Percentiles rank a stretch among this genome's conserved stretches.
Evolutionary conservation across 2,888 invertebrate genomes (phyloP).

Genomic region (Esperia sulphurella): DNA sequence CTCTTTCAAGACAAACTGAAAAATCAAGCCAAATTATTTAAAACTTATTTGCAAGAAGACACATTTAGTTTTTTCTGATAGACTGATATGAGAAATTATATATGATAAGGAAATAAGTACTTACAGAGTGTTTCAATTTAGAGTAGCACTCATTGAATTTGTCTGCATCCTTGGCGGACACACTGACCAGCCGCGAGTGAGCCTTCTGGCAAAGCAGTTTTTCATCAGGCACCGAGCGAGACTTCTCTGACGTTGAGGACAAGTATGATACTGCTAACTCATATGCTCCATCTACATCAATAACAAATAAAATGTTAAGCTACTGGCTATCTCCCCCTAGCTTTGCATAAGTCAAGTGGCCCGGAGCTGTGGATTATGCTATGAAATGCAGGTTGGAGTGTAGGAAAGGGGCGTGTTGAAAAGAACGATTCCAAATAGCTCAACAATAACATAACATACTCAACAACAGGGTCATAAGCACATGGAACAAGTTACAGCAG

Average conservation of each 20-base stretch:
- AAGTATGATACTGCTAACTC: conserved; percentile 68
- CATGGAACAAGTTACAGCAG: too few species aligned
- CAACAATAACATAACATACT: too few species aligned
- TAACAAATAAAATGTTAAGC: too few species aligned
- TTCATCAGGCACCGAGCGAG: conserved; percentile 51
- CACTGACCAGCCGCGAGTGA: conserved; percentile 42
- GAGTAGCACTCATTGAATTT: conserved; percentile 69
- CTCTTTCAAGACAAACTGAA: conserved; percentile 80
- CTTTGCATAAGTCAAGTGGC: neutral
- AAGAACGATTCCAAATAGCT: too few species aligned
- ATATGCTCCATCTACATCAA: conserved; percentile 59
- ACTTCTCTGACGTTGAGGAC: conserved; percentile 53
- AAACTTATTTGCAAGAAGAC: too few species aligned
- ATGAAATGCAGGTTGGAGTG: neutral
- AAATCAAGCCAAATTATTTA: too few species aligned
- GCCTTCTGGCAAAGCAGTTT: conserved; percentile 64
- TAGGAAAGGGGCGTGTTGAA: too few species aligned
- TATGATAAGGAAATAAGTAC: conserved; percentile 19
- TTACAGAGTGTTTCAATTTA: conserved; percentile 66
- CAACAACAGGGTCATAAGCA: too few species aligned
- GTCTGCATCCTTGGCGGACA: conserved; percentile 57
- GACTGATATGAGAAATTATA: neutral
- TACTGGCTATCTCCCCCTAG: neutral
- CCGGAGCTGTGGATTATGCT: neutral
- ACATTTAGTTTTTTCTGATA: too few species aligned